Evolutionary conservation across 2,888 invertebrate species (phyloP).

Genomic region (Eristalis tenax): DNA sequence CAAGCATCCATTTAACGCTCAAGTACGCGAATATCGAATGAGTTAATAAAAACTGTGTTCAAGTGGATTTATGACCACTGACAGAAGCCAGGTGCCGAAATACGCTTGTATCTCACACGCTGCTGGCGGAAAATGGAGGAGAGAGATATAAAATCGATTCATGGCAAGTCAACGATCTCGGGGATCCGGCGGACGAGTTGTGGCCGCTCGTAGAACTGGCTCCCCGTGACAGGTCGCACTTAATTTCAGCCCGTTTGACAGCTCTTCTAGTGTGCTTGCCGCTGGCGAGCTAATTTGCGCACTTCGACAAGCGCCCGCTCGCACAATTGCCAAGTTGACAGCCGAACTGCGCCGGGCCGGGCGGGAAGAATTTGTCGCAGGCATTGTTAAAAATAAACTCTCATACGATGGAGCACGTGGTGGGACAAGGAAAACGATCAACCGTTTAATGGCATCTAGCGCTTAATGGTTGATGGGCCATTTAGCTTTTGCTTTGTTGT

Average conservation of each 20-base stretch:
- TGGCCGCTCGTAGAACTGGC: neutral
- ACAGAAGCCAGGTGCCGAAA: conserved; percentile 7
- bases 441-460: neutral
- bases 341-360: neutral
- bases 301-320: neutral
- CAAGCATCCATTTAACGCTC: conserved; percentile 1
- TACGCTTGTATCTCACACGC: neutral
- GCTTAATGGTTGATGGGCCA: neutral
- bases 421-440: neutral
- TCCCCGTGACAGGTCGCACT: neutral
- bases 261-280: neutral
- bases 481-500: neutral
- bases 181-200: no score
- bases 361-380: neutral
- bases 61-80: conserved; percentile 44
- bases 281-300: neutral
- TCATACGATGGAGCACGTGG: neutral
- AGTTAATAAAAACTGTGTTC: conserved; percentile 37
- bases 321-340: neutral
- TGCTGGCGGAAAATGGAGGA: neutral
- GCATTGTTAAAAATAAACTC: neutral
- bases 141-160: neutral
- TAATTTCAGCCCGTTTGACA: neutral
- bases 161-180: conserved; percentile 1
- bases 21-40: conserved; percentile 31